Evolutionary conservation across 2,888 invertebrate genomes (phyloP).

Genomic region (Lamproptera curius): DNA sequence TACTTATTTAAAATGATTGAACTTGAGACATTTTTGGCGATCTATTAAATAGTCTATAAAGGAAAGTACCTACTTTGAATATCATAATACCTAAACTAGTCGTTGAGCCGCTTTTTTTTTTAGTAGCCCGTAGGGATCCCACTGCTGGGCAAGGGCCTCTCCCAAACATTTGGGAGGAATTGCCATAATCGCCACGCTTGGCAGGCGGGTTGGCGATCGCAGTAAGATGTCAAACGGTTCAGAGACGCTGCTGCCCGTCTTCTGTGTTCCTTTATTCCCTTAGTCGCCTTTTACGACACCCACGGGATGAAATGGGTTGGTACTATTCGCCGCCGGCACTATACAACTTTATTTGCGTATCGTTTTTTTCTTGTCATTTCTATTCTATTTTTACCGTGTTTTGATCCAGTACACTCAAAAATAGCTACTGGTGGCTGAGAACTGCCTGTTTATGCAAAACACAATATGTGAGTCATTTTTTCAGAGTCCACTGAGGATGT

Average conservation of each 20-base stretch:
- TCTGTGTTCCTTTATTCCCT: no score
- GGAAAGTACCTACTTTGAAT: slow-evolving; percentile 23
- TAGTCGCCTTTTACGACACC: no score
- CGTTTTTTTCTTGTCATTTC: slow-evolving; percentile 23
- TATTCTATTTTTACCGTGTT: slow-evolving; percentile 18
- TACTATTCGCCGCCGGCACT: slow-evolving; percentile 24
- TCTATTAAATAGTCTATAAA: slow-evolving; percentile 23
- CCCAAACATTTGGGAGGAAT: slow-evolving; percentile 21
- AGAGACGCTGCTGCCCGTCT: slow-evolving; percentile 26
- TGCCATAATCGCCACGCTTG: no score
- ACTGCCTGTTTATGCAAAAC: slow-evolving; percentile 23
- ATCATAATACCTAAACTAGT: slow-evolving; percentile 18
- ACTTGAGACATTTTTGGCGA: slow-evolving; percentile 24
- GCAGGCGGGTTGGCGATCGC: no score
- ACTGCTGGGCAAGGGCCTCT: slow-evolving; percentile 24
- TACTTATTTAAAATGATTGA: slow-evolving; percentile 23
- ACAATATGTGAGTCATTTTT: slow-evolving; percentile 18
- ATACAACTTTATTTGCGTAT: slow-evolving; percentile 24
- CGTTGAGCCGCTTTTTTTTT: slow-evolving; percentile 20
- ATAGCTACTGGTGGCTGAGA: slow-evolving; percentile 24
- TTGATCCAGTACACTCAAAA: slow-evolving; percentile 24
- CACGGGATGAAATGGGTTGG: slow-evolving; percentile 24
- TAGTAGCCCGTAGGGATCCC: slow-evolving; percentile 24
- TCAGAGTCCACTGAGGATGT: slow-evolving; percentile 14
- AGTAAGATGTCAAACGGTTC: slow-evolving; percentile 26